phyloP scores from a whole-genome alignment of 2,113 vertebrate species.

The Melanerpes aurifrons region DNA sequence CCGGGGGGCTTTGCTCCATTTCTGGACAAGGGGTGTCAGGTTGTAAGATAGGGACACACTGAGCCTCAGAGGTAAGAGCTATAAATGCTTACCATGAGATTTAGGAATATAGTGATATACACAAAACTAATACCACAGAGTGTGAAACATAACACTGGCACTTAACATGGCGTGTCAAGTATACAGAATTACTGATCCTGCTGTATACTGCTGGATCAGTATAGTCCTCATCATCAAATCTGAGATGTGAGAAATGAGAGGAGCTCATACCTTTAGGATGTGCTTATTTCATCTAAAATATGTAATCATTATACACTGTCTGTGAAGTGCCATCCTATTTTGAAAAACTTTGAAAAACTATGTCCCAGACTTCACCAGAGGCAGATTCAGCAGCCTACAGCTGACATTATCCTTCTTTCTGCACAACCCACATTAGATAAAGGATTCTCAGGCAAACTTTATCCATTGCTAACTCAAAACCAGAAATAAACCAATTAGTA shows the following conservation, averaged over 20 bases:
- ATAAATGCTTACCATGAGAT: not conserved
- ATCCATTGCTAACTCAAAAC: not conserved
- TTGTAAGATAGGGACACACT: not conserved
- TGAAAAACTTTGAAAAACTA: not conserved
- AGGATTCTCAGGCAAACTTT: not conserved
- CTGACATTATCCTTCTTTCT: not conserved
- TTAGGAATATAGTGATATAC: not conserved
- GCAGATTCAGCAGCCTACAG: not conserved
- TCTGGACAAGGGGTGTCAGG: not conserved
- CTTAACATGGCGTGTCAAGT: not conserved
- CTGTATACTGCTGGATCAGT: not conserved
- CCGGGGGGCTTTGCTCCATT: accelerated
- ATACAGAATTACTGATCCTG: not conserved
- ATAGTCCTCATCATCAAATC: not conserved
- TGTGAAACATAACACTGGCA: not conserved
- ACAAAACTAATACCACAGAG: not conserved
- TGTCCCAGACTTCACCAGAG: not conserved
- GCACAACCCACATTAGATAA: not conserved
- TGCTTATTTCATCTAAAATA: not conserved
- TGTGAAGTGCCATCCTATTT: not conserved
- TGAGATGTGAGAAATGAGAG: not conserved
- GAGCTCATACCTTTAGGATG: not conserved
- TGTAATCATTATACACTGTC: accelerated
- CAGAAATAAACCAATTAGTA: not conserved
- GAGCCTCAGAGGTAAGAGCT: not conserved